These are phyloP conservation scores for Brachyrhaphis roseni DNA, from an alignment of 2,797 vertebrate species.

Conservation along the genomic window DNA sequence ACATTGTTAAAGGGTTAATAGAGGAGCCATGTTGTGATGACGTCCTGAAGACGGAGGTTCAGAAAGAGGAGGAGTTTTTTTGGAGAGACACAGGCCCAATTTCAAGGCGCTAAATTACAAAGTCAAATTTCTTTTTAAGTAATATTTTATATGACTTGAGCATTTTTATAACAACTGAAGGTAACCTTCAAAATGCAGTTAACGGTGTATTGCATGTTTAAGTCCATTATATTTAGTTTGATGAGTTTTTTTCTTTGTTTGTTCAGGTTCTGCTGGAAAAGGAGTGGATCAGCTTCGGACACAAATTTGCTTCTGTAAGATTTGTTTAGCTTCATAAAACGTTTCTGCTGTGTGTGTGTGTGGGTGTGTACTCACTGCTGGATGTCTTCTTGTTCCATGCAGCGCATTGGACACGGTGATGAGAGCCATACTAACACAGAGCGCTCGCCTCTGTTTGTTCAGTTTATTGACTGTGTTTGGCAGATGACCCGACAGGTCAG, in stretches of 20 bases:
- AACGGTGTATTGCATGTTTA: neutral
- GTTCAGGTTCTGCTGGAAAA: conserved; percentile 89
- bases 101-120: too few species aligned
- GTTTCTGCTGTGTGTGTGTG: neutral
- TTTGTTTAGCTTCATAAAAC: fast-evolving
- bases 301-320: conserved; percentile 90
- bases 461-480: conserved; percentile 98
- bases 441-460: conserved; percentile 95
- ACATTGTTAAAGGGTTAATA: too few species aligned
- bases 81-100: too few species aligned
- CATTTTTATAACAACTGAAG: too few species aligned
- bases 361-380: neutral
- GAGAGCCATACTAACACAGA: conserved; percentile 92
- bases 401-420: conserved; percentile 91
- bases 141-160: too few species aligned
- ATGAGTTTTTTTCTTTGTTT: neutral
- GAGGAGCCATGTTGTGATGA: too few species aligned
- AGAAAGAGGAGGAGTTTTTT: too few species aligned
- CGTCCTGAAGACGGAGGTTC: too few species aligned
- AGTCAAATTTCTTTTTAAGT: too few species aligned
- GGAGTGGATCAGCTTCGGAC: conserved; percentile 96
- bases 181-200: neutral
- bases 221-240: neutral
- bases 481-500: conserved; percentile 90
- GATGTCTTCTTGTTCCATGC: neutral